A percentile compares a stretch with the other conserved stretches of the same genome.
Conservation (phyloP, 2,888 invertebrate genomes). For the Zaprionus bogoriensis region DNA sequence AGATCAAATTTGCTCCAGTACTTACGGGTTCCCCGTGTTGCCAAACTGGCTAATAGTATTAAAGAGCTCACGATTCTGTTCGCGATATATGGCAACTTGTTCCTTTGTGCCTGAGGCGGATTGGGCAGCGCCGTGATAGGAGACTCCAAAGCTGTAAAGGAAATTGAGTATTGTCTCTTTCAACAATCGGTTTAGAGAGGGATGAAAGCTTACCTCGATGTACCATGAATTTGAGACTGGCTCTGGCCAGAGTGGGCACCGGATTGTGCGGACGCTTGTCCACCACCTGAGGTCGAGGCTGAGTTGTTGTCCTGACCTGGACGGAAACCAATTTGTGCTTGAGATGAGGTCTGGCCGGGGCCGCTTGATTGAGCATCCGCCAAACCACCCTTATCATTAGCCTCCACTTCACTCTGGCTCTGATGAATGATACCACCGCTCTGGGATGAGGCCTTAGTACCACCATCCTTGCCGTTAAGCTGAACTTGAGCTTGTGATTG, state of each 20-base stretch:
- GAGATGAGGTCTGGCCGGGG: slow-evolving; percentile 92
- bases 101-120: slow-evolving; percentile 89
- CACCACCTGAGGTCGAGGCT: slow-evolving; percentile 87
- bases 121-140: slow-evolving; percentile 91
- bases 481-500: slow-evolving; percentile 91
- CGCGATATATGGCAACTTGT: slow-evolving; percentile 86
- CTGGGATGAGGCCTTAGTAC: slow-evolving; percentile 89
- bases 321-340: slow-evolving; percentile 93
- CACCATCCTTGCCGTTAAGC: slow-evolving; percentile 89
- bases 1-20: background rate
- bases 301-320: slow-evolving; percentile 86
- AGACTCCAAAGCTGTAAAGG: slow-evolving; percentile 86
- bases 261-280: slow-evolving; percentile 91
- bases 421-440: slow-evolving; percentile 90
- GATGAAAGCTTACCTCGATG: slow-evolving; percentile 84
- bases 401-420: slow-evolving; percentile 87
- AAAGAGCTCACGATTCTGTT: slow-evolving; percentile 87
- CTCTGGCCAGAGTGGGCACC: slow-evolving; percentile 90
- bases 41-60: slow-evolving; percentile 85
- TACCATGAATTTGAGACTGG: slow-evolving; percentile 92
- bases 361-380: slow-evolving; percentile 94
- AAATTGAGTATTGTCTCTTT: background rate
- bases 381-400: slow-evolving; percentile 91
- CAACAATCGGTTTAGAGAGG: background rate
- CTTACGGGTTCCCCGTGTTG: slow-evolving; percentile 77